These are phyloP conservation scores for Premnoplex brunnescens DNA, from an alignment of 2,797 vertebrate genomes.

Conservation along the genomic window DNA sequence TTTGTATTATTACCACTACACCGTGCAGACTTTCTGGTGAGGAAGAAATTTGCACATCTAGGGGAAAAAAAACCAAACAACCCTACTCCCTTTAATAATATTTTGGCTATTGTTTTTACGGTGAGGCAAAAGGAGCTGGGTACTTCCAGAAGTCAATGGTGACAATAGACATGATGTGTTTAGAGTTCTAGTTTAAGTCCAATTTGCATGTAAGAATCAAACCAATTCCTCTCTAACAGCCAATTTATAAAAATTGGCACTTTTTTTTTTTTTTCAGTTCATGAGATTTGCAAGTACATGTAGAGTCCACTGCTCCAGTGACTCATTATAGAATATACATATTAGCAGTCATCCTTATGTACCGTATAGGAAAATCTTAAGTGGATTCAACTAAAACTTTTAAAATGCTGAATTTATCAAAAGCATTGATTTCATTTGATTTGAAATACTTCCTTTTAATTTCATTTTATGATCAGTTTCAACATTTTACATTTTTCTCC, in stretches of 20 bases:
- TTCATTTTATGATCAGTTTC: neutral
- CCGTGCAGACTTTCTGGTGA: neutral
- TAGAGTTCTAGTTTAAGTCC: neutral
- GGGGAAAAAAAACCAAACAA: neutral
- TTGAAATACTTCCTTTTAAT: neutral
- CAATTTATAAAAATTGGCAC: neutral
- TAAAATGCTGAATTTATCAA: neutral
- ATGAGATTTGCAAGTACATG: rapidly evolving
- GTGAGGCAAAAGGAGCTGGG: rapidly evolving
- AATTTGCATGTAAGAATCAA: neutral
- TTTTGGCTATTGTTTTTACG: neutral
- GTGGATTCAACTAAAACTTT: neutral
- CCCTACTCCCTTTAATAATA: neutral
- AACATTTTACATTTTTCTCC: neutral
- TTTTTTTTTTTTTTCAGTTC: neutral
- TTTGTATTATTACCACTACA: neutral
- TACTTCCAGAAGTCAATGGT: neutral
- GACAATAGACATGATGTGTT: neutral
- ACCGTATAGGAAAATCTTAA: neutral
- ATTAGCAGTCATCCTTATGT: neutral
- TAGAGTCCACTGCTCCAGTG: neutral
- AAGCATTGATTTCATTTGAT: neutral
- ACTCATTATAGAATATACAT: neutral
- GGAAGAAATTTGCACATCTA: neutral
- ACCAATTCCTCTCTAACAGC: neutral